Evolutionary conservation across 2,888 invertebrate species (phyloP).

Genomic region (Stegophylla sp.): DNA sequence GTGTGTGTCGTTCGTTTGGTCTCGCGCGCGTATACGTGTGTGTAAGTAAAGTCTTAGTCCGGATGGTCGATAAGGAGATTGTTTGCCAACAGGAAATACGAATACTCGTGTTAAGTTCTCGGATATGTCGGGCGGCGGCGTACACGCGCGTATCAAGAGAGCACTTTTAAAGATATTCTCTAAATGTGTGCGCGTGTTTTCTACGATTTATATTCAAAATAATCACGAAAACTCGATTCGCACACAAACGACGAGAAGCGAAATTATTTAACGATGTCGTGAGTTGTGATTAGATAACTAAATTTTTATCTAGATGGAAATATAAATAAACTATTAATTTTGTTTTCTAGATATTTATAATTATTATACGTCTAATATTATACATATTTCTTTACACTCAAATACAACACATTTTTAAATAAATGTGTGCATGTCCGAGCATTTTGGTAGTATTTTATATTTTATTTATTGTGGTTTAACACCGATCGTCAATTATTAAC

Average conservation of each 20-base stretch:
- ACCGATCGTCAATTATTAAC: too few species aligned
- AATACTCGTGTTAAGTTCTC: slow-evolving; percentile 36
- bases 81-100: slow-evolving; percentile 52
- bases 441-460: too few species aligned
- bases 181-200: neutral
- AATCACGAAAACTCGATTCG: slow-evolving; percentile 13
- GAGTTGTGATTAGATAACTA: too few species aligned
- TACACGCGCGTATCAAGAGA: neutral
- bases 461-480: too few species aligned
- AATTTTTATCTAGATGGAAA: too few species aligned
- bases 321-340: too few species aligned
- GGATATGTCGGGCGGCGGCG: too few species aligned
- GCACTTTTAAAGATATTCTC: neutral
- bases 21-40: neutral
- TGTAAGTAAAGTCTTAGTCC: slow-evolving; percentile 13
- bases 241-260: slow-evolving; percentile 5
- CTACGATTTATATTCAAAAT: slow-evolving; percentile 13
- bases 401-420: too few species aligned
- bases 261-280: slow-evolving; percentile 14
- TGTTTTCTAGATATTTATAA: too few species aligned
- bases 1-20: neutral
- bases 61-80: slow-evolving; percentile 51
- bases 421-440: too few species aligned
- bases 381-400: too few species aligned
- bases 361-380: too few species aligned